Conservation (phyloP, 2,797 vertebrate species). For the Neosalanx taihuensis region DNA sequence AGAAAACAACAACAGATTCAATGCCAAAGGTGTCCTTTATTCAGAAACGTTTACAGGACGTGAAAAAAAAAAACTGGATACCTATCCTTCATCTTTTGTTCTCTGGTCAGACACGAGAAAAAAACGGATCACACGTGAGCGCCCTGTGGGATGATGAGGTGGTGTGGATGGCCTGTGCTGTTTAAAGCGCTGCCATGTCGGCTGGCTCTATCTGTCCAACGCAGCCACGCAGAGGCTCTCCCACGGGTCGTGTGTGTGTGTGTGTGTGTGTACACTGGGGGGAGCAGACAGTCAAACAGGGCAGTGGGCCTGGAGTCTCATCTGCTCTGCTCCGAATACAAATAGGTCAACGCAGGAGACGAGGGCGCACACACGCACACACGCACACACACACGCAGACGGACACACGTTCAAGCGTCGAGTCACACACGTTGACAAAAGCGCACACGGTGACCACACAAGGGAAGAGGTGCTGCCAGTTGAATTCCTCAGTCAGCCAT, state of each 20-base stretch:
- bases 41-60: neutral
- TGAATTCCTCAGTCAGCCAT: conserved; percentile 78
- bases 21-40: neutral
- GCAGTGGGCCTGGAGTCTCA: conserved; percentile 75
- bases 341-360: conserved; percentile 79
- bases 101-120: conserved; percentile 1
- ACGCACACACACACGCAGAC: conserved; percentile 5
- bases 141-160: conserved; percentile 58
- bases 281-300: conserved; percentile 67
- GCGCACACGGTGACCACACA: conserved; percentile 63
- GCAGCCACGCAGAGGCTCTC: conserved; percentile 74
- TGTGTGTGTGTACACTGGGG: conserved; percentile 39
- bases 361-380: conserved; percentile 49
- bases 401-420: conserved; percentile 28
- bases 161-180: conserved; percentile 28
- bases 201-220: conserved; percentile 68
- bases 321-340: conserved; percentile 82
- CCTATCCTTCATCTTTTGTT: neutral
- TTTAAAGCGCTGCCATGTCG: conserved; percentile 73
- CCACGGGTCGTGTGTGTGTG: conserved; percentile 17
- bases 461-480: conserved; percentile 73
- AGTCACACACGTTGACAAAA: conserved; percentile 23
- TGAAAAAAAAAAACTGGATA: neutral
- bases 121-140: conserved; percentile 18
- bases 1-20: neutral